A percentile compares a stretch with the other conserved stretches of the same genome.
phyloP scores from a whole-genome alignment of 2,113 vertebrate genomes.

The Physeter macrocephalus region DNA sequence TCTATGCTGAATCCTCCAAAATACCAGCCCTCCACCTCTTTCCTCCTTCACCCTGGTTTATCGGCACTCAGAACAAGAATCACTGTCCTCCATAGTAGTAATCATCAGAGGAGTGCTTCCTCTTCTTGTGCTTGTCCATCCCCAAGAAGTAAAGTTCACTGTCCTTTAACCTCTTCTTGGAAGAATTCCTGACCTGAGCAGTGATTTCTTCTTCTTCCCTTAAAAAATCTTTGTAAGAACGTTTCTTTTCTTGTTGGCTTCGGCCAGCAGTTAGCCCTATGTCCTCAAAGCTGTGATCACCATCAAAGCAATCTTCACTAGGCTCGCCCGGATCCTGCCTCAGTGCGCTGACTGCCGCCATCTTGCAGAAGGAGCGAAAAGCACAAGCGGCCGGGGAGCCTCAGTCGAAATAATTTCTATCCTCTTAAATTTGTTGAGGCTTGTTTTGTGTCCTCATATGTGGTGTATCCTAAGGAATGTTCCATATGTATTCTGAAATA shows the following conservation, averaged over 20 bases:
- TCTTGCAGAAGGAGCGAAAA: slow-evolving; percentile 72
- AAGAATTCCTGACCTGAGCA: slow-evolving; percentile 91
- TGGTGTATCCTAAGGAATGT: too few relatives aligned
- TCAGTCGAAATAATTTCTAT: slow-evolving; percentile 5
- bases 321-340: slow-evolving; percentile 64
- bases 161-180: slow-evolving; percentile 88
- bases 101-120: slow-evolving; percentile 91
- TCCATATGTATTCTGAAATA: too few relatives aligned
- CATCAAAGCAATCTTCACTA: slow-evolving; percentile 83
- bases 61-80: slow-evolving; percentile 71
- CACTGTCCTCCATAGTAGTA: slow-evolving; percentile 86
- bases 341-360: slow-evolving; percentile 72
- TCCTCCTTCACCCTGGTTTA: slow-evolving; percentile 73
- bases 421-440: too few relatives aligned
- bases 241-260: slow-evolving; percentile 94
- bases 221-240: slow-evolving; percentile 93
- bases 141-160: slow-evolving; percentile 87
- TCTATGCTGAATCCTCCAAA: slow-evolving; percentile 69
- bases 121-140: slow-evolving; percentile 92
- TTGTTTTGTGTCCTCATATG: too few relatives aligned
- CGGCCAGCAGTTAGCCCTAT: slow-evolving; percentile 88
- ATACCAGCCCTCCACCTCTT: slow-evolving; percentile 67
- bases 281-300: slow-evolving; percentile 85
- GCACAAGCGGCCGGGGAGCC: slow-evolving; percentile 46
- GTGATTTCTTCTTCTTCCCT: slow-evolving; percentile 93